Base-by-base conservation (phyloP, 2,888 invertebrate species). In the Horisme vitalbata region DNA sequence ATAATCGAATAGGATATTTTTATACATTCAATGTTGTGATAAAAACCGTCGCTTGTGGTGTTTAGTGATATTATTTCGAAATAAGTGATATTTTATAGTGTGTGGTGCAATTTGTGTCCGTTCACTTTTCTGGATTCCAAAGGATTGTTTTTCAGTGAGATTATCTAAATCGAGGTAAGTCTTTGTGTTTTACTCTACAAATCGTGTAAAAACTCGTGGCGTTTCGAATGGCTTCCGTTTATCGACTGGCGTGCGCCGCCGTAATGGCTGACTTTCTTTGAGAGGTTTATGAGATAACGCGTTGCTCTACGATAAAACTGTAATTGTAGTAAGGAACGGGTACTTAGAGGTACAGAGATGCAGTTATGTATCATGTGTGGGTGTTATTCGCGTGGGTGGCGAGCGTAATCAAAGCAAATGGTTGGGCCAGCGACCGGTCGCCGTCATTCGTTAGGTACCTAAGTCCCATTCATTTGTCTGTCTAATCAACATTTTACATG, bases 211-310 rank as follows among this genome's bases (percentile, higher is more conserved):
- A 77, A 75, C 74, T 77, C 77, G 76, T 81, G 77, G 81, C 81
- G 75, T 80, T 78, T 75, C 68, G 80, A 86, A 86, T 86, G 85
- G 85, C 87, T 85, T 82, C 87, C 83, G 79, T 83, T 79, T 85
- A 86, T 84, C 83, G 87, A 88, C 83, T 88, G 68, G 84, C 80
- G 83, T 87, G 88, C 86, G 88, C 56, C 36, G 39, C 84, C 81
- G 74, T 84, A 88, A 88, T 88, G 88, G 88, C 88, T 85, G 88
- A 88, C 88, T 81, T 81, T 82, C 69, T 71, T 68, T 61, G 65
- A 69, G 64, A 64, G 70, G 66, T 67, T 65, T 63, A 57, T 61
- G 60, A 63, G 53, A 60, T 61, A 61, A 52, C 51, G 51, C 49
- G 51, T 45, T n/a, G n/a, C n/a, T n/a, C n/a, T n/a, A 45, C 52